These are phyloP conservation scores for Drosophila punjabiensis DNA, from an alignment of 1,140 invertebrate genomes.

Conservation along the genomic window DNA sequence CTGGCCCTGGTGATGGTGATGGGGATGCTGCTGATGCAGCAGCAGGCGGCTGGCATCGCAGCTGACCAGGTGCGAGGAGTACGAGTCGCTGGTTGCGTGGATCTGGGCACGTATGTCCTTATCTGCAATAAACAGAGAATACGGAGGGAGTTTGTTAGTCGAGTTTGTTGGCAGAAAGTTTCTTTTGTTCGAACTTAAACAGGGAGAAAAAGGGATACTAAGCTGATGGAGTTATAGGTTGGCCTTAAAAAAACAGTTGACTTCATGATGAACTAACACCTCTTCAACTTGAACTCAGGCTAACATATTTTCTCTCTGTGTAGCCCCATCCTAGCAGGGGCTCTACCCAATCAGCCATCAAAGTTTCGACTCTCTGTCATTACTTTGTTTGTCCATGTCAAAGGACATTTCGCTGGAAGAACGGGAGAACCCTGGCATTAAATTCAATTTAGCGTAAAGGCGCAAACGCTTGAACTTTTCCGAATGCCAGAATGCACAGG, in stretches of 20 bases:
- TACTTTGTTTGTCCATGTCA: conserved; percentile 51
- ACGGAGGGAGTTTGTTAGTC: conserved; percentile 37
- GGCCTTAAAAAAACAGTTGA: not conserved
- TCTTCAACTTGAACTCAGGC: not conserved
- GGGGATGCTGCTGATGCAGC: conserved; percentile 47
- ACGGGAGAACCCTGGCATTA: conserved; percentile 50
- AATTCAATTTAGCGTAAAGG: conserved; percentile 82
- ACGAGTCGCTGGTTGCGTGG: conserved; percentile 61
- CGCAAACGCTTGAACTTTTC: conserved; percentile 74
- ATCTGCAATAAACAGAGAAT: conserved; percentile 64
- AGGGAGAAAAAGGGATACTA: not conserved
- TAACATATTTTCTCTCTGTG: conserved; percentile 11
- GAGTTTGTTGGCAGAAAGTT: conserved; percentile 28
- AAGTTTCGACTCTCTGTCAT: conserved; percentile 44
- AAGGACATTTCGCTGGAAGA: conserved; percentile 48
- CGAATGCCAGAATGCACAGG: conserved; percentile 37
- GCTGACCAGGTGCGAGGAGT: conserved; percentile 75
- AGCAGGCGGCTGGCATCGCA: conserved; percentile 68
- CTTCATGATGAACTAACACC: not conserved
- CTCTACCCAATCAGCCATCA: conserved; percentile 36
- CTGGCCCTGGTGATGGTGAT: conserved; percentile 14
- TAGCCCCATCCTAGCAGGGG: not conserved
- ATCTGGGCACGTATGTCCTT: conserved; percentile 83
- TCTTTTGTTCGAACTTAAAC: conserved; percentile 3
- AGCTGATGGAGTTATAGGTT: not conserved